Evolutionary conservation across 1,140 invertebrate species (phyloP), one percentile per base, ranked within the genome.

Genomic region (Glossosoma conforme): DNA sequence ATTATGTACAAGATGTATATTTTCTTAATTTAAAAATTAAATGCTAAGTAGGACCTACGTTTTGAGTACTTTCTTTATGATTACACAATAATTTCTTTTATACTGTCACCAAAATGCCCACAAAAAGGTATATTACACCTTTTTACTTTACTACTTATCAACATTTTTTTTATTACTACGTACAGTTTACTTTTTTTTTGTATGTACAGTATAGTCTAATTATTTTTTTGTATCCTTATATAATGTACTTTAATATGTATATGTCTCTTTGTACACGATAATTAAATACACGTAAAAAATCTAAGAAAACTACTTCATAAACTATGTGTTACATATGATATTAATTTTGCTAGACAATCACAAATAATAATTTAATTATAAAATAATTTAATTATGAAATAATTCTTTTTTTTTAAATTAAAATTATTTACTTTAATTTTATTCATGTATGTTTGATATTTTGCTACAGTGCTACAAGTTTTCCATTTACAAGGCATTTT

Each of bases 101-200:
- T 54, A 58, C 56, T 58, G 56, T 22, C 47, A 53, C 46, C 51
- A 30, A 52, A 57, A 58, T 58, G 56, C 51, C 56, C 56, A 46
- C 46, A 37, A 57, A 33, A 57, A 44, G 28, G 25, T 6, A 28
- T 28, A 28, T 28, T n/a, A n/a, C n/a, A n/a, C n/a, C n/a, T n/a
- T n/a, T n/a, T n/a, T n/a, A n/a, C n/a, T n/a, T n/a, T n/a, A n/a
- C n/a, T n/a, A 44, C 44, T 50, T 50, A 50, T 6, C 41, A 42
- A 37, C 22, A 47, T 24, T 25, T 18, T 3, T 44, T 33, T 17
- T 14, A 32, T 18, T 33, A 17, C n/a, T 22, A 2, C 11, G 17
- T 21, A 46, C 15, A n/a, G 24, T 21, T 35, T 9, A 17, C 13
- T 46, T 14, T 2, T 30, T 21, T 25, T 32, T 30, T 19, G 21